Percentiles rank a stretch among this genome's conserved stretches.
phyloP scores from a whole-genome alignment of 1,140 invertebrate species.

The Drosophila parabipectinata region DNA sequence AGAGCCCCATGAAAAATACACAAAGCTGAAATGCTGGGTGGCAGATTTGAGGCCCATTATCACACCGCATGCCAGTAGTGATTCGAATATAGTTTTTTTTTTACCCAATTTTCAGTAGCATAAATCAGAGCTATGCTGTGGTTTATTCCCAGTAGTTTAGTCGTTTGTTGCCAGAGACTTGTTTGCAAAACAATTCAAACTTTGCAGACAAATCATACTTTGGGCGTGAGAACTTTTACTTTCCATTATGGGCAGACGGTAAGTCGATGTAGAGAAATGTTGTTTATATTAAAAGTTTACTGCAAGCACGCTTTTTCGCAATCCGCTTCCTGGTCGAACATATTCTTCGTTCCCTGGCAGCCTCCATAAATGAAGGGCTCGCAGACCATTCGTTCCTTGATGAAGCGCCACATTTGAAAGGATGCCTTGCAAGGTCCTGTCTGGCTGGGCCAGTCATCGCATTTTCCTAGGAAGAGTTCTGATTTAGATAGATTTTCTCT shows the following conservation, averaged over 20 bases:
- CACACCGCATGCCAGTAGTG: background rate
- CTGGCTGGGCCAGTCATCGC: constrained; percentile 28
- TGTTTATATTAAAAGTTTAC: background rate
- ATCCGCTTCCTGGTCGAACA: constrained; percentile 37
- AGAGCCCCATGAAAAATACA: constrained; percentile 37
- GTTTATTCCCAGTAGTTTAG: constrained; percentile 26
- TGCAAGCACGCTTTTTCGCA: constrained; percentile 27
- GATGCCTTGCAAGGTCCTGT: constrained; percentile 44
- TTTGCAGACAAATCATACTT: constrained; percentile 52
- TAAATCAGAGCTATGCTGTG: constrained; percentile 27
- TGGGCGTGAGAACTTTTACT: constrained; percentile 30
- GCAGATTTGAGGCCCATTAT: constrained; percentile 26
- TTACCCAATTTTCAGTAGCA: constrained; percentile 37
- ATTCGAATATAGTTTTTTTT: constrained; percentile 11
- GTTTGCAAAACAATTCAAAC: constrained; percentile 38
- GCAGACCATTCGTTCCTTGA: constrained; percentile 11
- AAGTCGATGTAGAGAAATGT: background rate
- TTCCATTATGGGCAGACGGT: background rate
- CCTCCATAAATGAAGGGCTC: constrained; percentile 48
- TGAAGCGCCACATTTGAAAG: constrained; percentile 49
- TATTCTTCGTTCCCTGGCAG: constrained; percentile 36
- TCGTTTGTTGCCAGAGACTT: constrained; percentile 7
- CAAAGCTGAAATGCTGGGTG: constrained; percentile 29
- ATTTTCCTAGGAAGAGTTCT: constrained; percentile 10
- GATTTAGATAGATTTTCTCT: background rate